Evolutionary conservation across 1,140 invertebrate species (phyloP), one percentile per base, ranked within the genome.

Genomic region (Rhyacophila brunnea): DNA sequence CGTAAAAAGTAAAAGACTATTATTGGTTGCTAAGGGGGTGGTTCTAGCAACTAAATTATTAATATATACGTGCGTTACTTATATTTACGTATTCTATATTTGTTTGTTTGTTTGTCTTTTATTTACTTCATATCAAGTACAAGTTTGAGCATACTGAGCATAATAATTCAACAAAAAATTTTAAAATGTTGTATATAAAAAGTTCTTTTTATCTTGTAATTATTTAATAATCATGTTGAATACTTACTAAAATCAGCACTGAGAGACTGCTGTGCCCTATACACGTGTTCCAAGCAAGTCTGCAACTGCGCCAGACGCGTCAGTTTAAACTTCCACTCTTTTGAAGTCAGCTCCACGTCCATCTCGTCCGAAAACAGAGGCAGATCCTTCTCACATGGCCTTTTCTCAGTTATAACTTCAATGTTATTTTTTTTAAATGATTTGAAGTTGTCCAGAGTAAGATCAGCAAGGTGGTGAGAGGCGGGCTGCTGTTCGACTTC

Each of bases 261-360:
- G 34, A 77, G 58, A 10, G 68, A 73, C 3, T 55, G 68, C 53
- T 79, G 75, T 6, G 74, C 70, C n/a, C 73, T 68, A 46, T 71
- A 70, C 13, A 77, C 60, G 56, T 79, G 77, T 52, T 79, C 77
- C 55, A 79, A 66, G 18, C 74, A 77, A 1, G 73, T 71, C n/a
- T 77, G 74, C 0, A 78, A 67, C 68, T 78, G 77, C 7, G 75
- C 74, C 19, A 77, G 74, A 46, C 74, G 74, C 65, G 72, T 75
- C 17, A 77, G 51, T 18, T 75, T 64, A 60, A 72, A 72, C 60
- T 78, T 79, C 77, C 77, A 79, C 1, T 73, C 64, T 45, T 65
- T 73, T 42, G 73, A 74, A 36, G 54, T 47, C 10, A 61, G 42
- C 42, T 65, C 58, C n/a, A 79, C 75, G 38, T 77, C 75, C 32